Base-by-base conservation (phyloP, 2,888 invertebrate species). In the Entomobrya multifasciata region DNA sequence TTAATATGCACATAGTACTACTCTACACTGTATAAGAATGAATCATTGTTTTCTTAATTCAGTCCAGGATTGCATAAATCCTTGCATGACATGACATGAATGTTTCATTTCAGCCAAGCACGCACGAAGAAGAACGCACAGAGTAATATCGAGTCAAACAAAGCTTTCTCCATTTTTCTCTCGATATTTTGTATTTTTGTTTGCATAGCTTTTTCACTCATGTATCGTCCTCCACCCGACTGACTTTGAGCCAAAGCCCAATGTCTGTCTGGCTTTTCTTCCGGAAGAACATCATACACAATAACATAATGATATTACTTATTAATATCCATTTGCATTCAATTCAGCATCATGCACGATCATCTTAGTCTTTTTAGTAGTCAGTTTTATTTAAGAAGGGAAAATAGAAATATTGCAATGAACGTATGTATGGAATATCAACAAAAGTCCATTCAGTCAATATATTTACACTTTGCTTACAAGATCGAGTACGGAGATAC, bases 81-180 rank as follows among this genome's bases (percentile, higher is more conserved):
- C 79, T n/a, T n/a, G n/a, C n/a, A n/a, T n/a, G n/a, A n/a, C n/a
- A 80, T 25, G 67, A 67, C 36, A 80, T 49, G 41, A 80, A 65
- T 67, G 49, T 80, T 80, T 74, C 74, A 80, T 80, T 80, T 80
- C 52, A 67, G n/a, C 67, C 20, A 20, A 62, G 62, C 79, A 80
- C 79, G 79, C 79, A 80, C 49, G 67, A 80, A 76, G n/a, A n/a
- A n/a, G 49, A 22, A 52, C 27, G 27, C 55, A 74, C 74, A 17
- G 6, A 30, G 1, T 20, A 22, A 15, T 20, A 44, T 13, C 22
- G 13, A 44, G 60, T n/a, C n/a, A n/a, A n/a, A 27, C 25, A 62
- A 57, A 22, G 2, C 11, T 22, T 57, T 13, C 25, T 30, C 2
- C 13, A 62, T 67, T 65, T 65, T 65, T 36, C 30, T 0, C 41